Percentiles rank a stretch among this genome's conserved stretches.
Evolutionary conservation across 2,797 vertebrate species (phyloP).

Genomic region (Acipenser oxyrinchus): DNA sequence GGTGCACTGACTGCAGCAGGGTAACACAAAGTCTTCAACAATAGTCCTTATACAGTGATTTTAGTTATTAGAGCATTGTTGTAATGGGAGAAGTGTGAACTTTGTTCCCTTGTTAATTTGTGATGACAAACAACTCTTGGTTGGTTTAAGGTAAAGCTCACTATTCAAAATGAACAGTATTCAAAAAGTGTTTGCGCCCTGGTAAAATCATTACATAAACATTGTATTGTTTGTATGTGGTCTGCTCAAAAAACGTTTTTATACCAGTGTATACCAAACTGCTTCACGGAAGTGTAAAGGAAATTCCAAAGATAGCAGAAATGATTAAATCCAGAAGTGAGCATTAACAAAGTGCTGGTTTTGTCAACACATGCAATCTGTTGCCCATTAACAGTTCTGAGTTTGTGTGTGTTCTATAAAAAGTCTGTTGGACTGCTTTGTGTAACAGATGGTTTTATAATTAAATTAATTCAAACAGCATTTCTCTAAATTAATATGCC

Average conservation of each 20-base stretch:
- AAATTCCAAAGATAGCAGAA: constrained; percentile 45
- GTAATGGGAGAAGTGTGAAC: no score
- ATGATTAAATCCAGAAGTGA: constrained; percentile 38
- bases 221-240: not conserved
- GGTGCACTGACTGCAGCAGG: no score
- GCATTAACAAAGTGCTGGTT: constrained; percentile 19
- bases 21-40: no score
- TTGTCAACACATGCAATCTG: constrained; percentile 6
- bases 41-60: no score
- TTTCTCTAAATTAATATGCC: constrained; percentile 17
- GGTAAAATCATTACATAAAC: constrained; percentile 40
- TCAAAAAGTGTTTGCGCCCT: constrained; percentile 40
- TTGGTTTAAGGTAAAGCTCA: constrained; percentile 50
- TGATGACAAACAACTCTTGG: constrained; percentile 1
- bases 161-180: constrained; percentile 43
- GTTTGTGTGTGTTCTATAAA: constrained; percentile 32
- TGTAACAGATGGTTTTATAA: constrained; percentile 16
- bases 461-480: constrained; percentile 19
- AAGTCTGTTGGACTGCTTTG: constrained; percentile 25
- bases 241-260: constrained; percentile 9
- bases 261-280: constrained; percentile 30
- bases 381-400: constrained; percentile 22
- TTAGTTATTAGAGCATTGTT: no score
- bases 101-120: no score
- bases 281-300: constrained; percentile 36